phyloP scores from a whole-genome alignment of 2,797 vertebrate species.

The Tokudaia tokunoshimensis region DNA sequence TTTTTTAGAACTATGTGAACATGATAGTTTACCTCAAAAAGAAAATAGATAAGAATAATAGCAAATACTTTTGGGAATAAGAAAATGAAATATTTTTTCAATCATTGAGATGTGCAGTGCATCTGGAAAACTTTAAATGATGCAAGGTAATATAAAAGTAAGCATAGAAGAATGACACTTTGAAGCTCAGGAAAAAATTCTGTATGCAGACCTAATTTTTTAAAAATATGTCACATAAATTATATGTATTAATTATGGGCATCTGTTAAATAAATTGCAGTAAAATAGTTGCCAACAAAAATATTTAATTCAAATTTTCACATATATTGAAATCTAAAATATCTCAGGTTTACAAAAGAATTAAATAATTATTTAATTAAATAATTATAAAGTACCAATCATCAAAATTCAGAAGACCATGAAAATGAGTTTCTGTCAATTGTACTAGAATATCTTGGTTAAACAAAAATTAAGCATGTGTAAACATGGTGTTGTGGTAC shows the following conservation, averaged over 20 bases:
- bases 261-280: background rate
- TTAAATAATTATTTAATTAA: background rate
- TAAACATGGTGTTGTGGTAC: background rate
- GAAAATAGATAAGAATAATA: conserved; percentile 10
- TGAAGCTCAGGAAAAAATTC: background rate
- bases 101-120: background rate
- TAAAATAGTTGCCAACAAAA: background rate
- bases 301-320: conserved; percentile 4
- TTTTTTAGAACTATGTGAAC: conserved; percentile 17
- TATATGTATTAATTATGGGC: background rate
- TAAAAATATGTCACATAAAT: background rate
- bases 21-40: background rate
- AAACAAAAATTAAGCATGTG: background rate
- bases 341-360: background rate
- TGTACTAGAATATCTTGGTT: background rate
- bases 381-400: background rate
- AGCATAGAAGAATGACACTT: background rate
- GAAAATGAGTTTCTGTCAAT: background rate
- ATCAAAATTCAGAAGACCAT: background rate
- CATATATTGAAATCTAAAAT: background rate
- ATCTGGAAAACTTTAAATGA: background rate
- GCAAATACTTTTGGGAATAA: background rate
- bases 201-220: background rate
- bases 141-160: background rate
- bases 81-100: background rate